phyloP scores from a whole-genome alignment of 2,888 invertebrate species.

The Synanthedon myopaeformis region DNA sequence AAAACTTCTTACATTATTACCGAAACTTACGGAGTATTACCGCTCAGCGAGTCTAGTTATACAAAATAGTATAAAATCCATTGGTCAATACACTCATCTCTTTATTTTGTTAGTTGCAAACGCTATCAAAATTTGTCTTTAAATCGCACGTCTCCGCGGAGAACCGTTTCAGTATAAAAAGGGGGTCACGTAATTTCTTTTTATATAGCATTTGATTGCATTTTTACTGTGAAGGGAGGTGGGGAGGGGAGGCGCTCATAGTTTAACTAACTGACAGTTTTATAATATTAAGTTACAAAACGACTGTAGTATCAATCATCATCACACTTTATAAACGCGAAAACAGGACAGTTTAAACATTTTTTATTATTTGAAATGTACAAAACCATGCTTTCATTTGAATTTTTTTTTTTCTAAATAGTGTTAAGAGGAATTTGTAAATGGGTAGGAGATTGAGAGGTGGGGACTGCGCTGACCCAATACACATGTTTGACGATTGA shows the following conservation, averaged over 20 bases:
- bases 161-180: too few species aligned
- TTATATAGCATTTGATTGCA: slow-evolving; percentile 43
- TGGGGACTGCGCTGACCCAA: neutral
- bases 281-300: slow-evolving; percentile 51
- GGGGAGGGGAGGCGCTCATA: neutral
- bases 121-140: too few species aligned
- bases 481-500: slow-evolving; percentile 36
- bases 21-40: too few species aligned
- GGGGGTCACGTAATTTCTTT: too few species aligned
- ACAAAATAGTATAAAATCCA: too few species aligned
- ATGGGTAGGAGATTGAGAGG: slow-evolving; percentile 23
- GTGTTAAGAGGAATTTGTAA: slow-evolving; percentile 64
- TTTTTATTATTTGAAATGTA: slow-evolving; percentile 62
- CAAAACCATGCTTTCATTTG: slow-evolving; percentile 67
- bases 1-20: too few species aligned
- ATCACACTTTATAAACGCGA: slow-evolving; percentile 57
- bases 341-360: slow-evolving; percentile 39
- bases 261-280: slow-evolving; percentile 39
- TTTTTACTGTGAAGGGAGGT: slow-evolving; percentile 14
- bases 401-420: slow-evolving; percentile 63
- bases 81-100: too few species aligned
- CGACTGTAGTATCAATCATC: slow-evolving; percentile 66
- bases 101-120: too few species aligned
- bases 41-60: too few species aligned
- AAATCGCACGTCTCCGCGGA: too few species aligned